phyloP scores from a whole-genome alignment of 2,888 invertebrate species.

The Leucozona laternaria region DNA sequence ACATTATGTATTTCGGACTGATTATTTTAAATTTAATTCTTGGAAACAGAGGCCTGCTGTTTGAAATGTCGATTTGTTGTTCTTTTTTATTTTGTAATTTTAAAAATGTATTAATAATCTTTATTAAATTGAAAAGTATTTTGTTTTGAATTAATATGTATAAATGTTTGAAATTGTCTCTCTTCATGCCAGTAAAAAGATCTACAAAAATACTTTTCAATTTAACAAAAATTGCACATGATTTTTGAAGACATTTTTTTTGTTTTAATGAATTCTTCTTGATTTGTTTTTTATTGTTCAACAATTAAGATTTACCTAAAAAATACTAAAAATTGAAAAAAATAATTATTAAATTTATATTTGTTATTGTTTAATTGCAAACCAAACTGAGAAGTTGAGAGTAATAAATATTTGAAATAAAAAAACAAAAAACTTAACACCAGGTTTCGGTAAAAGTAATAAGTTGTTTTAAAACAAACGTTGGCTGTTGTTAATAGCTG shows the following conservation, averaged over 20 bases:
- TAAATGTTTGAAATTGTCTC: conserved; percentile 2
- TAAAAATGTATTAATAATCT: conserved; percentile 32
- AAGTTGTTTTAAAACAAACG: neutral
- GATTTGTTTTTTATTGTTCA: conserved; percentile 29
- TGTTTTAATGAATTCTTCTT: neutral
- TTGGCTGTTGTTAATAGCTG: conserved; percentile 17
- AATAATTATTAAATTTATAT: neutral
- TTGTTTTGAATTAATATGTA: neutral
- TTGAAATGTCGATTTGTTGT: neutral
- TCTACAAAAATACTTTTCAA: conserved; percentile 53
- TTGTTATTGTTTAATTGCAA: conserved; percentile 8
- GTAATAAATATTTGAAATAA: conserved; percentile 17
- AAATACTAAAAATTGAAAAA: conserved; percentile 50
- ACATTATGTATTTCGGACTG: conserved; percentile 12
- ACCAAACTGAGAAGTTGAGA: conserved; percentile 22
- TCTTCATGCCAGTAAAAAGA: conserved; percentile 52
- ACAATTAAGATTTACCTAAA: conserved; percentile 41
- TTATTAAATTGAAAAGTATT: conserved; percentile 62
- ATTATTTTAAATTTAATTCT: conserved; percentile 9
- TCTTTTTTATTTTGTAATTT: conserved; percentile 9
- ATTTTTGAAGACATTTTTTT: conserved; percentile 10
- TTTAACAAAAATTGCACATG: conserved; percentile 70
- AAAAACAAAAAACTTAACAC: conserved; percentile 35
- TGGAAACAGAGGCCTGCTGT: conserved; percentile 54
- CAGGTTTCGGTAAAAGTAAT: conserved; percentile 7